These are phyloP conservation scores for Drosophila yakuba DNA, from an alignment of 1,140 invertebrate species.

Conservation along the genomic window DNA sequence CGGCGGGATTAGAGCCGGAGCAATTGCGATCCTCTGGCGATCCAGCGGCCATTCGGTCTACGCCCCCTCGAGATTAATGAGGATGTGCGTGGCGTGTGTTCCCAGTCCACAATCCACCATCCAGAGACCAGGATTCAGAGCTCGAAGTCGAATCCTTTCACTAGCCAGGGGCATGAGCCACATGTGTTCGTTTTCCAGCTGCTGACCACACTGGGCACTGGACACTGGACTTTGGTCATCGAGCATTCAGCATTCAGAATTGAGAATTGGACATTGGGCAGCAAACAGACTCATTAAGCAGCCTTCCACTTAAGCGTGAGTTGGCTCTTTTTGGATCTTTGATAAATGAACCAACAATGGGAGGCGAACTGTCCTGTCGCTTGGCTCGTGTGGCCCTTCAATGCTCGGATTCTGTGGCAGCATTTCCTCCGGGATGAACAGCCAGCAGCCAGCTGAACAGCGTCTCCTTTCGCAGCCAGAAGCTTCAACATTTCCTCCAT, in stretches of 20 bases:
- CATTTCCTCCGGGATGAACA: not conserved
- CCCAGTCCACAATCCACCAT: constrained; percentile 1
- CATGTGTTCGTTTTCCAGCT: constrained; percentile 64
- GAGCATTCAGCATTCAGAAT: constrained; percentile 6
- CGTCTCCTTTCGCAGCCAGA: too few species aligned
- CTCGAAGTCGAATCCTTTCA: constrained; percentile 58
- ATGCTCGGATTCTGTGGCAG: not conserved
- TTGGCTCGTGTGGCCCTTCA: constrained; percentile 29
- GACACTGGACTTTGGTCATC: constrained; percentile 3
- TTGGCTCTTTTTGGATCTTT: constrained; percentile 61
- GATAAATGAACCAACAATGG: constrained; percentile 50
- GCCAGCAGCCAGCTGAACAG: too few species aligned
- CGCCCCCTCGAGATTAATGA: constrained; percentile 80
- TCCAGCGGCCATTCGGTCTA: constrained; percentile 19
- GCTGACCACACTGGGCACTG: constrained; percentile 73
- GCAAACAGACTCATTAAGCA: constrained; percentile 59
- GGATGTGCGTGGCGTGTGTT: constrained; percentile 60
- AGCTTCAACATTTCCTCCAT: too few species aligned
- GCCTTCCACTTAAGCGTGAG: constrained; percentile 75
- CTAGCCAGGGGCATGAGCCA: constrained; percentile 37
- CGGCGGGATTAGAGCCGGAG: constrained; percentile 48
- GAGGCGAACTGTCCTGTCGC: constrained; percentile 4
- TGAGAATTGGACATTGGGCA: constrained; percentile 1
- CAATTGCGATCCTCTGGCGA: constrained; percentile 9
- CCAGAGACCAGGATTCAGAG: not conserved